A percentile compares a stretch with the other conserved stretches of the same genome.
These are phyloP conservation scores for Sitta carolinensis DNA, from an alignment of 2,797 vertebrate genomes.

Conservation along the genomic window DNA sequence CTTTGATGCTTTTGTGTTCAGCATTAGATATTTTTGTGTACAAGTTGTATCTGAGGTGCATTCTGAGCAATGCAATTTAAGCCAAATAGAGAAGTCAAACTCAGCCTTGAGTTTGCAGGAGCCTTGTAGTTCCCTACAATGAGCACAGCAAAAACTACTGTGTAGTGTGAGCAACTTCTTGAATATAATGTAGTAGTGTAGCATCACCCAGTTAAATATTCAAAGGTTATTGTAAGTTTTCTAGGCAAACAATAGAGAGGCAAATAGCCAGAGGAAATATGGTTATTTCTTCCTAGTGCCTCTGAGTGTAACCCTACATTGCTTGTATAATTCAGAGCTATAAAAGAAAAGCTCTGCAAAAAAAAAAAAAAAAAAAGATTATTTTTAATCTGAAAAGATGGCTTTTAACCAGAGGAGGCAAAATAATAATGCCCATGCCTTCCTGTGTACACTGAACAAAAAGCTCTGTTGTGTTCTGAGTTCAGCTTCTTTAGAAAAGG, in stretches of 20 bases:
- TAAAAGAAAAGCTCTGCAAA: neutral
- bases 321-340: neutral
- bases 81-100: neutral
- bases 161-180: neutral
- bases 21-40: neutral
- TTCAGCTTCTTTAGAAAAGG: neutral
- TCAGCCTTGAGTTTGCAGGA: neutral
- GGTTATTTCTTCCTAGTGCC: neutral
- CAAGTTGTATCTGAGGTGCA: neutral
- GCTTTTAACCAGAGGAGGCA: neutral
- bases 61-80: neutral
- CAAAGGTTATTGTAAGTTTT: neutral
- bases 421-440: neutral
- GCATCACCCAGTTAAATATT: neutral
- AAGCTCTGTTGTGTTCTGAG: neutral
- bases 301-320: neutral
- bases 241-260: neutral
- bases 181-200: neutral
- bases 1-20: neutral
- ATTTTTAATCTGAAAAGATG: neutral
- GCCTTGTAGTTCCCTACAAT: neutral
- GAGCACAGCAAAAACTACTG: neutral
- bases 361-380: neutral
- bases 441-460: neutral
- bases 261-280: neutral